Evolutionary conservation across 1,140 invertebrate genomes (phyloP).

Genomic region (Muscidifurax raptorellus): DNA sequence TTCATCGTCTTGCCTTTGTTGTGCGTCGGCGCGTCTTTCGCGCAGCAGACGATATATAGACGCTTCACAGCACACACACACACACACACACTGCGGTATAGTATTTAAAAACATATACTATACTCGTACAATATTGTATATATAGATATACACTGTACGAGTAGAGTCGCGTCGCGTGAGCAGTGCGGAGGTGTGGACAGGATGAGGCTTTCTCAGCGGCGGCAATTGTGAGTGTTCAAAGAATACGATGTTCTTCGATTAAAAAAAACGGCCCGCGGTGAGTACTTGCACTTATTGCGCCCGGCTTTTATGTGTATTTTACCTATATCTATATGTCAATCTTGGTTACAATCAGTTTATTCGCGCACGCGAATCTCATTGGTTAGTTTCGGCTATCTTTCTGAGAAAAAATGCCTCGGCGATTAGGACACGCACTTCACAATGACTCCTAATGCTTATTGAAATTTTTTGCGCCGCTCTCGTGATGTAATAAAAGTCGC

Average conservation of each 20-base stretch:
- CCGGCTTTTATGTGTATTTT: background rate
- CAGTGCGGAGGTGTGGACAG: background rate
- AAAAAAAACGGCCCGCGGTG: background rate
- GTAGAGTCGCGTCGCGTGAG: background rate
- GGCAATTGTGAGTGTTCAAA: background rate
- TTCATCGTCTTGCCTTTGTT: background rate
- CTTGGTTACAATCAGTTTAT: background rate
- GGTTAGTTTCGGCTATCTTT: background rate
- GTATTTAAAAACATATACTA: too few species aligned
- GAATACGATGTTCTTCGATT: background rate
- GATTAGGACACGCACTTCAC: background rate
- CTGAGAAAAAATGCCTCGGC: background rate
- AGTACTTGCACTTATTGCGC: background rate
- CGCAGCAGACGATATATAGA: slow-evolving; percentile 20
- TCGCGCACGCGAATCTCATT: background rate
- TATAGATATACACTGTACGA: background rate
- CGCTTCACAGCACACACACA: too few species aligned
- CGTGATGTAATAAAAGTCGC: too few species aligned
- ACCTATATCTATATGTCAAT: background rate
- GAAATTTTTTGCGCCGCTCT: too few species aligned
- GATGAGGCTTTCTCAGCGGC: slow-evolving; percentile 24
- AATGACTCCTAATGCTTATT: too few species aligned
- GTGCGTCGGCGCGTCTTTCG: background rate
- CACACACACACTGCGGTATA: too few species aligned
- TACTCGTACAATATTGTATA: too few species aligned